Evolutionary conservation across 2,113 vertebrate genomes (phyloP).

Genomic region (Dissostichus mawsoni): DNA sequence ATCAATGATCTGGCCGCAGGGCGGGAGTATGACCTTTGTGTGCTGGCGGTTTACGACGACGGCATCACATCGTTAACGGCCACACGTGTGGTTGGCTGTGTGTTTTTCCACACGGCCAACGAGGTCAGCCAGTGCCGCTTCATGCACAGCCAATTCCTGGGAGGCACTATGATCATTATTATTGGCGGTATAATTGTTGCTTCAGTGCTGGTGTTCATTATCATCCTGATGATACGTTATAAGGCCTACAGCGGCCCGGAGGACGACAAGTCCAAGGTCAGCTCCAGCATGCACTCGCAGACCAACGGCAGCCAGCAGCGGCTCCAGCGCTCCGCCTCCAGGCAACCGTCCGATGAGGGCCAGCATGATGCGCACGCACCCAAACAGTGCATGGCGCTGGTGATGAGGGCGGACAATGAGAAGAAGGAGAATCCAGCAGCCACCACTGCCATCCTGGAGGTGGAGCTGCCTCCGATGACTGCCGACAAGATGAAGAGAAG

Average conservation of each 20-base stretch:
- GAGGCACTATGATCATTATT: conserved; percentile 97
- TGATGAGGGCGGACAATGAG: conserved; percentile 72
- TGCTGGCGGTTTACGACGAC: conserved; percentile 92
- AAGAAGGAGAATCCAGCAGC: conserved; percentile 64
- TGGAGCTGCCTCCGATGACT: conserved; percentile 66
- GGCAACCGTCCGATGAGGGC: conserved; percentile 80
- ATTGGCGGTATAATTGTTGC: conserved; percentile 96
- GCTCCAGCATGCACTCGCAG: conserved; percentile 89
- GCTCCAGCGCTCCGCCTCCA: conserved; percentile 77
- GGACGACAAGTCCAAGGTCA: conserved; percentile 81
- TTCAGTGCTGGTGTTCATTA: conserved; percentile 94
- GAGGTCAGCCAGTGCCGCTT: conserved; percentile 89
- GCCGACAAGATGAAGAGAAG: conserved; percentile 69
- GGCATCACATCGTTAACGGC: conserved; percentile 89
- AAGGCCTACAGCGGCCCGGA: conserved; percentile 89
- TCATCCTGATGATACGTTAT: conserved; percentile 96
- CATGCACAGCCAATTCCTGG: conserved; percentile 92
- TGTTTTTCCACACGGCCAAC: conserved; percentile 89
- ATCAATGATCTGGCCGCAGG: conserved; percentile 93
- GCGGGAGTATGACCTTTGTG: conserved; percentile 93
- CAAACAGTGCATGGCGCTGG: conserved; percentile 84
- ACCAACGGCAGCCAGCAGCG: conserved; percentile 86
- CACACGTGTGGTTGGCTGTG: conserved; percentile 91
- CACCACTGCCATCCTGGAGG: conserved; percentile 76
- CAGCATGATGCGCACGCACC: conserved; percentile 66